phyloP scores from a whole-genome alignment of 2,113 vertebrate genomes.

The Toxostoma redivivum region DNA sequence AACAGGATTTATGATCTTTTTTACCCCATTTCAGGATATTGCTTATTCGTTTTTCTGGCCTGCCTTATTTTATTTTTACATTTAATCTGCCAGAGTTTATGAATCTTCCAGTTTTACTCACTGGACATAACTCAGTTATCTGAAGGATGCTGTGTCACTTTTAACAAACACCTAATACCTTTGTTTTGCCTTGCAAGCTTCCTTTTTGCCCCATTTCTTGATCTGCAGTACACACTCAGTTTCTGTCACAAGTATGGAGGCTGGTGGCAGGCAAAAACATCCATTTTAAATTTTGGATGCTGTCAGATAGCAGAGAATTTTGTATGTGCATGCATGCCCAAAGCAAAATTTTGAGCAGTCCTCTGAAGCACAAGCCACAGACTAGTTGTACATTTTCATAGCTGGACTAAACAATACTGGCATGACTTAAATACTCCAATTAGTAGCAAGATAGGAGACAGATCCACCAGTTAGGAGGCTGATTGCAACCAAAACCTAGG shows the following conservation, averaged over 20 bases:
- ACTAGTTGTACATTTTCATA: neutral
- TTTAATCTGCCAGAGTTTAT: neutral
- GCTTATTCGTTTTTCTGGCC: neutral
- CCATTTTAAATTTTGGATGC: neutral
- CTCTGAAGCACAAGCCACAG: neutral
- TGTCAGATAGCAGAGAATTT: neutral
- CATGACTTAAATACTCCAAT: neutral
- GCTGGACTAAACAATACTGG: neutral
- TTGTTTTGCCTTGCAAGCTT: neutral
- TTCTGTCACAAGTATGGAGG: neutral
- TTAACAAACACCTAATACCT: neutral
- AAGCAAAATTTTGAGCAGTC: neutral
- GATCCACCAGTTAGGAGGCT: neutral
- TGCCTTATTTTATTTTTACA: neutral
- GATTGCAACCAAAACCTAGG: neutral
- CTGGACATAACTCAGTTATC: neutral
- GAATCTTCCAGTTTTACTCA: neutral
- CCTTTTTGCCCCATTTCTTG: neutral
- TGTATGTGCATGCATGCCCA: neutral
- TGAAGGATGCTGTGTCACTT: neutral
- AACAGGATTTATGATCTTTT: neutral
- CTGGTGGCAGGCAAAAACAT: neutral
- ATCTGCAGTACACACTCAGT: neutral
- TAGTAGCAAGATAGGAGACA: neutral
- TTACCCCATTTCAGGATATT: neutral